A percentile compares a stretch with the other conserved stretches of the same genome.
Evolutionary conservation across 2,888 invertebrate species (phyloP).

Genomic region (Geophilus truncorum): DNA sequence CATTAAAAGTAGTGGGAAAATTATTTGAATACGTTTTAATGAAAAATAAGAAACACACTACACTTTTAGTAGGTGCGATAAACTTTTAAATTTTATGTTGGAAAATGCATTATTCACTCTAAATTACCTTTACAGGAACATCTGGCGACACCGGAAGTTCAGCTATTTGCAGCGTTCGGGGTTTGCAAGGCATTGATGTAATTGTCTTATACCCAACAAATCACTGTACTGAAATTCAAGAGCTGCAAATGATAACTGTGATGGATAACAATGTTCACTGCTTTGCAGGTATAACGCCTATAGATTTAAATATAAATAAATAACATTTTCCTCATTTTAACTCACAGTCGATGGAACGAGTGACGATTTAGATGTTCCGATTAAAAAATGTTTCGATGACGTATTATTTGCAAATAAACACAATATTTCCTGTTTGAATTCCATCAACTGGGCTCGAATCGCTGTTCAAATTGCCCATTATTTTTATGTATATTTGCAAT

Average conservation of each 20-base stretch:
- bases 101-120: not conserved
- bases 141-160: slow-evolving; percentile 54
- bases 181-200: slow-evolving; percentile 48
- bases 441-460: slow-evolving; percentile 52
- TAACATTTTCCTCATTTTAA: too few relatives aligned
- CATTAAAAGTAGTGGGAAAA: slow-evolving; percentile 49
- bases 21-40: slow-evolving; percentile 48
- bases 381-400: slow-evolving; percentile 49
- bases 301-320: too few relatives aligned
- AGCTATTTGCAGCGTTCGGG: slow-evolving; percentile 51
- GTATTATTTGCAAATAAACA: slow-evolving; percentile 42
- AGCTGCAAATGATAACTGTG: slow-evolving; percentile 52
- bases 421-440: slow-evolving; percentile 49
- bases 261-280: slow-evolving; percentile 51
- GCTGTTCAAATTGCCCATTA: slow-evolving; percentile 51
- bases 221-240: slow-evolving; percentile 49
- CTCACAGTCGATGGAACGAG: slow-evolving; percentile 50
- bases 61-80: slow-evolving; percentile 43
- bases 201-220: slow-evolving; percentile 51
- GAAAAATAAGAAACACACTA: slow-evolving; percentile 45
- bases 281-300: slow-evolving; percentile 49
- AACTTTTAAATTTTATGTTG: not conserved
- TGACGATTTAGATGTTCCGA: slow-evolving; percentile 51
- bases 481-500: slow-evolving; percentile 50
- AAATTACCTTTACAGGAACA: slow-evolving; percentile 44